Evolutionary conservation across 1,140 invertebrate genomes (phyloP).

Genomic region (Solenopsis invicta): DNA sequence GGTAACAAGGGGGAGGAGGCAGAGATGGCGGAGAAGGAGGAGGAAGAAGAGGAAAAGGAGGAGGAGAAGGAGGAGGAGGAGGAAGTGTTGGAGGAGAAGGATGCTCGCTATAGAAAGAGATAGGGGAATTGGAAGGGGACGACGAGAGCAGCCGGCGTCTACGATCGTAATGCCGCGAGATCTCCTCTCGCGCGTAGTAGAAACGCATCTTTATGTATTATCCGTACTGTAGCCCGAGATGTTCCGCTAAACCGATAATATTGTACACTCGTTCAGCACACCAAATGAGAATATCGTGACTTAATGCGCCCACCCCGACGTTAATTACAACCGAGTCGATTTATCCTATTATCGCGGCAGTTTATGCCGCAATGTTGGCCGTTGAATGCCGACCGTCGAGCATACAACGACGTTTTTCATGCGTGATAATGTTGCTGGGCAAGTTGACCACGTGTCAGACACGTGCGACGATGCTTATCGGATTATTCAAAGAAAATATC

Average conservation of each 20-base stretch:
- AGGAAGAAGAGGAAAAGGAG: background rate
- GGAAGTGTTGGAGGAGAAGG: background rate
- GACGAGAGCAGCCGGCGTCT: constrained; percentile 21
- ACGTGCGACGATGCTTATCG: constrained; percentile 25
- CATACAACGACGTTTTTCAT: constrained; percentile 24
- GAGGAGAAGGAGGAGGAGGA: constrained; percentile 1
- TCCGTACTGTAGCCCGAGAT: background rate
- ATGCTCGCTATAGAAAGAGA: constrained; percentile 36
- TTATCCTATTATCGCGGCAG: constrained; percentile 56
- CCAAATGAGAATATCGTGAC: constrained; percentile 38
- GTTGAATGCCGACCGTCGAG: background rate
- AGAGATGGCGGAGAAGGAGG: constrained; percentile 3
- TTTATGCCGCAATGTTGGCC: constrained; percentile 50
- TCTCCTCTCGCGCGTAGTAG: constrained; percentile 51
- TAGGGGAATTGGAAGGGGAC: constrained; percentile 3
- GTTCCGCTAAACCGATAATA: constrained; percentile 27
- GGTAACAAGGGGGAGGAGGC: constrained; percentile 28
- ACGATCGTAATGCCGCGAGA: constrained; percentile 59
- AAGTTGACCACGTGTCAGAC: constrained; percentile 39
- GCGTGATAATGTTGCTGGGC: background rate
- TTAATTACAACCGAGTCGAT: constrained; percentile 57
- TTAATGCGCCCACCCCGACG: constrained; percentile 33
- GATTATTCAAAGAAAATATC: constrained; percentile 7
- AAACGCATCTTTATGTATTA: constrained; percentile 62
- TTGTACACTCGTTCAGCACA: constrained; percentile 8